Evolutionary conservation across 1,140 invertebrate species (phyloP).

Genomic region (Bombus confusus): DNA sequence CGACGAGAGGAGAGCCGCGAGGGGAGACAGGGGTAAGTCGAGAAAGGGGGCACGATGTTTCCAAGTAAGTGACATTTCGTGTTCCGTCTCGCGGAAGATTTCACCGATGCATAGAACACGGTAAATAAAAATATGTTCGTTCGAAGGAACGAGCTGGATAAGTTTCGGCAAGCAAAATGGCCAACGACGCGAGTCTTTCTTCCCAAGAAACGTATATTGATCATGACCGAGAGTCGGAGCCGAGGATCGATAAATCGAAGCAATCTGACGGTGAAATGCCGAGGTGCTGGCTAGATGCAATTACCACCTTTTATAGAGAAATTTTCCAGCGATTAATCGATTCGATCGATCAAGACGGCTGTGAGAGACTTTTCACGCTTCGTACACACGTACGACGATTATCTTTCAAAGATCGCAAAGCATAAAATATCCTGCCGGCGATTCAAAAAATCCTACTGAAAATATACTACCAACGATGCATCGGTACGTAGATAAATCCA

Average conservation of each 20-base stretch:
- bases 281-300: neutral
- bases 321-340: neutral
- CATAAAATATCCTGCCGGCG: neutral
- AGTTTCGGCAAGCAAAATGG: constrained; percentile 17
- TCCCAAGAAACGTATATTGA: constrained; percentile 12
- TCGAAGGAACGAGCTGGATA: constrained; percentile 53
- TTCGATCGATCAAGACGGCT: neutral
- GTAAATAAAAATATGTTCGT: constrained; percentile 69
- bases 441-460: no score
- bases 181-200: neutral
- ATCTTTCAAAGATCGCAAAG: neutral
- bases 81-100: constrained; percentile 65
- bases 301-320: neutral
- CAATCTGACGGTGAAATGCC: neutral
- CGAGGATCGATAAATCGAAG: constrained; percentile 23
- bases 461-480: no score
- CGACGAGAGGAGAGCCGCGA: neutral
- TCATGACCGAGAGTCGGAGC: constrained; percentile 1
- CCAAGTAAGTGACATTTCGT: constrained; percentile 69
- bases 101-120: constrained; percentile 53
- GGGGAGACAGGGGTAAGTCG: neutral
- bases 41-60: constrained; percentile 41
- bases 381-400: neutral
- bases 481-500: neutral
- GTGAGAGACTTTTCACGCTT: neutral